phyloP scores from a whole-genome alignment of 2,888 invertebrate species.

The Ecdyonurus torrentis region DNA sequence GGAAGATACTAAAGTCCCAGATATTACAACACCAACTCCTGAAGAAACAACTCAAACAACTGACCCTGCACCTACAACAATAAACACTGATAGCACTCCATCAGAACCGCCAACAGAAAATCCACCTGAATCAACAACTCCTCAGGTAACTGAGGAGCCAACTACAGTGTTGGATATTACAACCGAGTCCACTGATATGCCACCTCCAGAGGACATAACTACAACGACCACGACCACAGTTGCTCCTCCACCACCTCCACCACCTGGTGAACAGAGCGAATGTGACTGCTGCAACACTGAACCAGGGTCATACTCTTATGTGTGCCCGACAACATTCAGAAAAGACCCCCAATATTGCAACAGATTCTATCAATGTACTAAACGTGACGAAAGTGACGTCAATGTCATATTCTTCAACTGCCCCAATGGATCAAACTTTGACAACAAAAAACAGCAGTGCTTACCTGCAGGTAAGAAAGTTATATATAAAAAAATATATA shows the following conservation, averaged over 20 bases:
- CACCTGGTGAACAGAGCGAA: constrained; percentile 12
- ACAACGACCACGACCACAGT: constrained; percentile 8
- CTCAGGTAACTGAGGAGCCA: constrained; percentile 9
- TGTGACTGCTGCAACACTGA: constrained; percentile 39
- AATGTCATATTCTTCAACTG: constrained; percentile 59
- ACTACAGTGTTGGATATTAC: constrained; percentile 11
- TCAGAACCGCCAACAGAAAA: neutral
- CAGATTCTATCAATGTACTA: constrained; percentile 68
- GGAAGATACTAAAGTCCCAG: constrained; percentile 9
- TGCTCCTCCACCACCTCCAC: constrained; percentile 7
- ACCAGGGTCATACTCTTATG: constrained; percentile 49
- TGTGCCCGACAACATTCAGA: constrained; percentile 69
- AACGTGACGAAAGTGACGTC: constrained; percentile 45
- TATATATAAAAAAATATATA: neutral
- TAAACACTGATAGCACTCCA: constrained; percentile 6
- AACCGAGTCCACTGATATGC: constrained; percentile 9
- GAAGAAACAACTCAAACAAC: constrained; percentile 6
- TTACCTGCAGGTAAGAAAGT: constrained; percentile 36
- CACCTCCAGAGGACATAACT: constrained; percentile 11
- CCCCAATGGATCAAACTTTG: constrained; percentile 58
- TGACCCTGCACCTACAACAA: constrained; percentile 11
- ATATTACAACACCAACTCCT: constrained; percentile 6
- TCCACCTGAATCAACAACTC: constrained; percentile 5
- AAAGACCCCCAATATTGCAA: constrained; percentile 71
- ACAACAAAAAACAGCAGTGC: constrained; percentile 54